phyloP scores from a whole-genome alignment of 2,797 vertebrate genomes.

The Meriones psammophilus region DNA sequence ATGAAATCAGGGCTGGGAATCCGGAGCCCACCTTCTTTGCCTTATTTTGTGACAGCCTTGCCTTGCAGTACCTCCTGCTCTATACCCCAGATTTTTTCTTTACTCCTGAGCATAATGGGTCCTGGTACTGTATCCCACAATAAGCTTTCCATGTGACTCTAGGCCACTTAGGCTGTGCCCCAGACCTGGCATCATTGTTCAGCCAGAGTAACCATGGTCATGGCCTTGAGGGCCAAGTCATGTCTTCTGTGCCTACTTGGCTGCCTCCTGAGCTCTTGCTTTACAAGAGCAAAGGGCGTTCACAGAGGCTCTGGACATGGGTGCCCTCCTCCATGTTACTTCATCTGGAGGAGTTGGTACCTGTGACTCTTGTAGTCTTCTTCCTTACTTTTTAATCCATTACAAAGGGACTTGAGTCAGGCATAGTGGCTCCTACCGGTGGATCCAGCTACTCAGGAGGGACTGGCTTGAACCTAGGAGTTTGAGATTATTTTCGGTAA shows the following conservation, averaged over 20 bases:
- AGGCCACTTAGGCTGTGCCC: not conserved
- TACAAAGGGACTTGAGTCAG: not conserved
- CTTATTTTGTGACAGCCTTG: not conserved
- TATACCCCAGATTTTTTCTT: slow-evolving; percentile 13
- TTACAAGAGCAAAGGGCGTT: not conserved
- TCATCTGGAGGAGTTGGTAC: not conserved
- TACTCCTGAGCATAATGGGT: not conserved
- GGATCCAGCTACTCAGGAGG: not conserved
- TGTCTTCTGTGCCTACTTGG: not conserved
- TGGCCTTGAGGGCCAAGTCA: not conserved
- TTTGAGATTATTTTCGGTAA: not conserved
- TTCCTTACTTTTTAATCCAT: not conserved
- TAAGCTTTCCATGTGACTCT: not conserved
- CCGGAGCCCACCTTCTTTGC: slow-evolving; percentile 1
- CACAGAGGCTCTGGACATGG: not conserved
- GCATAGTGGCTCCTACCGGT: not conserved
- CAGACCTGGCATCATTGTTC: not conserved
- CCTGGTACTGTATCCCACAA: not conserved
- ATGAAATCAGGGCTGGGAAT: not conserved
- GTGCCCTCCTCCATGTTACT: not conserved
- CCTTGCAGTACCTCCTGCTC: not conserved
- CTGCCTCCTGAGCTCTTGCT: not conserved
- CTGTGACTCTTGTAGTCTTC: not conserved
- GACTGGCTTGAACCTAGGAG: not conserved
- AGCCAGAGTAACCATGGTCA: not conserved